Evolutionary conservation across 2,888 invertebrate genomes (phyloP).

Genomic region (Lymantria monacha): DNA sequence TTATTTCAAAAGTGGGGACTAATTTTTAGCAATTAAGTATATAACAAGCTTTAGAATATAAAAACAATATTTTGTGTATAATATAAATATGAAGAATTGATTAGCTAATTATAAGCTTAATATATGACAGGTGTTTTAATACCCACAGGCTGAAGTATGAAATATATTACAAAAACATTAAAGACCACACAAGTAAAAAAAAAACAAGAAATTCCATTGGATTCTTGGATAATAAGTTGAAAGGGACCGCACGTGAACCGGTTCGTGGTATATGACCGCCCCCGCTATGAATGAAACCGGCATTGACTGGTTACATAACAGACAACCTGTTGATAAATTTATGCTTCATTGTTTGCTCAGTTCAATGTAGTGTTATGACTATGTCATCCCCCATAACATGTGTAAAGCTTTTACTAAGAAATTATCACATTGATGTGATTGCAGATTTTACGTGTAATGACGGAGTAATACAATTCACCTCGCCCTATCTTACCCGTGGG

Average conservation of each 20-base stretch:
- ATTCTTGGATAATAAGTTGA: not conserved
- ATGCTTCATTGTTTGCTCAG: not conserved
- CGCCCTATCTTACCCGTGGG: too few relatives aligned
- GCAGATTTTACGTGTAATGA: too few relatives aligned
- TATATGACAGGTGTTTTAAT: too few relatives aligned
- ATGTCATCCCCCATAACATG: not conserved
- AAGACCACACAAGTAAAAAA: not conserved
- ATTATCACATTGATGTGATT: too few relatives aligned
- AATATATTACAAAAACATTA: not conserved
- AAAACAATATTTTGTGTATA: too few relatives aligned
- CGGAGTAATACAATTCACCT: too few relatives aligned
- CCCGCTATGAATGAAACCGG: not conserved
- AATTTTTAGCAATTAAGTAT: too few relatives aligned
- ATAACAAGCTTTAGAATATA: too few relatives aligned
- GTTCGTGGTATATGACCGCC: not conserved
- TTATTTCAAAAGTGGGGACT: too few relatives aligned
- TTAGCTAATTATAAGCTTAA: too few relatives aligned
- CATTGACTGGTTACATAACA: not conserved
- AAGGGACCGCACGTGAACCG: not conserved
- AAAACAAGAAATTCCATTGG: not conserved
- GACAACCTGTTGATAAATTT: slow-evolving; percentile 2
- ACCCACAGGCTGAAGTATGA: too few relatives aligned
- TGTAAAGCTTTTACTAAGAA: not conserved
- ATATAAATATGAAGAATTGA: too few relatives aligned
- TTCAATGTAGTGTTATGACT: not conserved